These are phyloP conservation scores for Crenichthys baileyi DNA, from an alignment of 2,797 vertebrate genomes.

Conservation along the genomic window DNA sequence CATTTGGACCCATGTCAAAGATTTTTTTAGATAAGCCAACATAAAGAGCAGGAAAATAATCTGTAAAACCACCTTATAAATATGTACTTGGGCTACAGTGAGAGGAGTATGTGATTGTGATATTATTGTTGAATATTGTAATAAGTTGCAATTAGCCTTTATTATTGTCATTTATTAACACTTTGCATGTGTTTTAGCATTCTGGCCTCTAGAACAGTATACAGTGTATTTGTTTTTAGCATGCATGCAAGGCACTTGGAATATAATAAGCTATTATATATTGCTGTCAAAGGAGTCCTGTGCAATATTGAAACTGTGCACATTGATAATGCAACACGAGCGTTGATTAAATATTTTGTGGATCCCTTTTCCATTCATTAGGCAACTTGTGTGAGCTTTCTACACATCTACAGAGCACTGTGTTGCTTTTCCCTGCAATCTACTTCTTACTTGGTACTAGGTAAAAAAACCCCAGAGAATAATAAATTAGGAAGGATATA, in stretches of 20 bases:
- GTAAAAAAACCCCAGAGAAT: neutral
- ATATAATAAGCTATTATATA: neutral
- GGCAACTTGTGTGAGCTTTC: neutral
- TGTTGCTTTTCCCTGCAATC: neutral
- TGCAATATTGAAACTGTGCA: neutral
- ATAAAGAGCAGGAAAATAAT: neutral
- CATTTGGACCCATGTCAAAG: neutral
- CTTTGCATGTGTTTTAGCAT: neutral
- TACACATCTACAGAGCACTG: neutral
- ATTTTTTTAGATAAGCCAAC: neutral
- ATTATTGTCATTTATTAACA: neutral
- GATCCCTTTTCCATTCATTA: neutral
- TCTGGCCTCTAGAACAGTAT: neutral
- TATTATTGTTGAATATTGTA: neutral
- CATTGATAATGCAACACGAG: neutral
- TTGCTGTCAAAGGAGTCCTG: neutral
- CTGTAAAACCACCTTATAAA: neutral
- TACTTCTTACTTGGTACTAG: neutral
- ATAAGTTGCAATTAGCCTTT: neutral
- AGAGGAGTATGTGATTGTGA: neutral
- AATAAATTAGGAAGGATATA: neutral
- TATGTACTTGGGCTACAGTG: neutral
- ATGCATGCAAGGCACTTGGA: neutral
- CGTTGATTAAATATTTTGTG: neutral
- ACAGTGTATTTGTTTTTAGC: neutral